phyloP scores from a whole-genome alignment of 2,888 invertebrate species.

The Andrena haemorrhoa region DNA sequence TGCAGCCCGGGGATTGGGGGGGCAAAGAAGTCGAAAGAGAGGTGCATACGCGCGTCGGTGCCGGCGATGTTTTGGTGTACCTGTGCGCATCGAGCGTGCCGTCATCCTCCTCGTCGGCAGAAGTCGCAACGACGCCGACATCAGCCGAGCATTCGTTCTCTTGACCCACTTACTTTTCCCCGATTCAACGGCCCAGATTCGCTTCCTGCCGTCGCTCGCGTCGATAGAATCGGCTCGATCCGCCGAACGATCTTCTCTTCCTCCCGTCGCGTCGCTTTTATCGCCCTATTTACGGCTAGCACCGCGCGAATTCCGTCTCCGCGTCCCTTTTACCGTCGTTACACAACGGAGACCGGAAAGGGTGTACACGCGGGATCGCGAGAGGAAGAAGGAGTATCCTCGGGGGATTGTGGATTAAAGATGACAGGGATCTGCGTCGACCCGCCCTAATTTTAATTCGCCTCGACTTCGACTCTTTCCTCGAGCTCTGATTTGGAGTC shows the following conservation, averaged over 20 bases:
- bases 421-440: not conserved
- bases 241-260: conserved; percentile 20
- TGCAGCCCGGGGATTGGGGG: not conserved
- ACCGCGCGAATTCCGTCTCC: not conserved
- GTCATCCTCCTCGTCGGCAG: conserved; percentile 52
- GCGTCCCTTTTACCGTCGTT: conserved; percentile 15
- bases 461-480: not conserved
- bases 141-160: conserved; percentile 69
- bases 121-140: conserved; percentile 59
- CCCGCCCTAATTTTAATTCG: not conserved
- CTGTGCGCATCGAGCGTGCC: conserved; percentile 27
- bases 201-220: conserved; percentile 71
- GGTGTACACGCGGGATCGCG: too few relatives aligned
- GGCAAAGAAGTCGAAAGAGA: conserved; percentile 12
- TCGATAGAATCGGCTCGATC: conserved; percentile 69
- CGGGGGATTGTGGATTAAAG: not conserved
- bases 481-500: not conserved
- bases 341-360: not conserved
- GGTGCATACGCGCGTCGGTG: not conserved
- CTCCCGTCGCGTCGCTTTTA: not conserved
- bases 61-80: not conserved
- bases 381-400: too few relatives aligned
- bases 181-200: conserved; percentile 80
- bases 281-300: conserved; percentile 20
- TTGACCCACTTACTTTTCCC: conserved; percentile 81